Evolutionary conservation across 64 coral and sea anemone genomes (phyloP).

Genomic region (Astreopora myriophthalma): DNA sequence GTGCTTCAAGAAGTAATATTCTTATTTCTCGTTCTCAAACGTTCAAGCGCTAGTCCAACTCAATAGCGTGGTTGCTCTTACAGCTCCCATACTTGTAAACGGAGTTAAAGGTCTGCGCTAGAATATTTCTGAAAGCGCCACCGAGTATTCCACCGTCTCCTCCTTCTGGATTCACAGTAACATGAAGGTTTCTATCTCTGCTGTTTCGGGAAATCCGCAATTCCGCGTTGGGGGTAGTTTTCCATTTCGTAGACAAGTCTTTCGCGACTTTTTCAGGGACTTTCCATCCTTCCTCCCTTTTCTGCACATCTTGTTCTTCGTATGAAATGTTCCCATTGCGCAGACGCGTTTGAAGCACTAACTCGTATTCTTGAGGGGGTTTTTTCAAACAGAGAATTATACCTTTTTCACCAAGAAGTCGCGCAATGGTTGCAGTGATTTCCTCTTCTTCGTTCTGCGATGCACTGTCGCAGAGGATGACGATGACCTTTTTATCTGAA

Average conservation of each 20-base stretch:
- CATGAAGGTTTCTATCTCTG: neutral
- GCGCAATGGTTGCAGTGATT: neutral
- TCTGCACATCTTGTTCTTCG: neutral
- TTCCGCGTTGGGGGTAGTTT: neutral
- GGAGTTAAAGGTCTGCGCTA: no score
- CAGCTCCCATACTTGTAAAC: no score
- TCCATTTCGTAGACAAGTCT: neutral
- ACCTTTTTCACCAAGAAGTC: neutral
- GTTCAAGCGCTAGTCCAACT: no score
- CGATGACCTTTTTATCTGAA: neutral
- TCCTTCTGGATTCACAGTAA: neutral
- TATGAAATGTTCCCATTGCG: neutral
- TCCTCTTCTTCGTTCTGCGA: neutral
- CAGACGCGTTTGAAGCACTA: neutral
- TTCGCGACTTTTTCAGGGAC: neutral
- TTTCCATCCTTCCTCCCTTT: neutral
- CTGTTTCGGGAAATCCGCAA: neutral
- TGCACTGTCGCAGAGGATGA: neutral
- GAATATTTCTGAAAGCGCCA: no score
- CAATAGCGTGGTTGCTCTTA: no score
- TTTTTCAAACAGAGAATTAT: neutral
- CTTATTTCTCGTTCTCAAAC: no score
- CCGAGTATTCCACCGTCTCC: rapidly evolving
- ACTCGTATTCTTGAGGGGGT: neutral
- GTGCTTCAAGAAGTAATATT: no score